Evolutionary conservation across 2,113 vertebrate species (phyloP).

Genomic region (Pelecanus crispus): DNA sequence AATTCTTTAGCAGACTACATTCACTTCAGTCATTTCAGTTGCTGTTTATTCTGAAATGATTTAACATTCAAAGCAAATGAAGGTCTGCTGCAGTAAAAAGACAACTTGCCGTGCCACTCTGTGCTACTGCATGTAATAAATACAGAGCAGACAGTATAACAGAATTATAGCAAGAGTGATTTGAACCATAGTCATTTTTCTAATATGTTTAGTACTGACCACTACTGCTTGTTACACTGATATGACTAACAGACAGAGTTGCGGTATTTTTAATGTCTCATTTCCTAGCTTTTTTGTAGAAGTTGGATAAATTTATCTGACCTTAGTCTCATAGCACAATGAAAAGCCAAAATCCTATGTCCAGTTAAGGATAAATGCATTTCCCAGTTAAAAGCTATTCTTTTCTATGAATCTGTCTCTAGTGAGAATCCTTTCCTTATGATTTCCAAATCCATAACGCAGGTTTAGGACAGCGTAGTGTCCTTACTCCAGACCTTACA

Average conservation of each 20-base stretch:
- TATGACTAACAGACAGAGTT: not conserved
- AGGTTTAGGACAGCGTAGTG: not conserved
- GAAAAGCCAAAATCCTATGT: not conserved
- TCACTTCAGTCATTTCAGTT: not conserved
- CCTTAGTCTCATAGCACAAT: not conserved
- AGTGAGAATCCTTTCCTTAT: not conserved
- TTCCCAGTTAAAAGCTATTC: not conserved
- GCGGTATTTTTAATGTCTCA: not conserved
- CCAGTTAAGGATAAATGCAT: not conserved
- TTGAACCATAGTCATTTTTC: not conserved
- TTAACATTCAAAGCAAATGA: conserved; percentile 42
- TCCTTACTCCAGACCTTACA: no score
- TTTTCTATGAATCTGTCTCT: not conserved
- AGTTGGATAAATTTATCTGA: not conserved
- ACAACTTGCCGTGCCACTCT: not conserved
- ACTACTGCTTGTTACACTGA: not conserved
- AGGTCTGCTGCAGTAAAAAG: conserved; percentile 15
- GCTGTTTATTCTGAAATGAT: conserved; percentile 32
- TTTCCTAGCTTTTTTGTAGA: not conserved
- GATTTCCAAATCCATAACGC: not conserved
- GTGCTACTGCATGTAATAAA: not conserved
- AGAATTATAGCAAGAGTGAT: not conserved
- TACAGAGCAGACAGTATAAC: not conserved
- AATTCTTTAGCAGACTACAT: not conserved
- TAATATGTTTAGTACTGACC: not conserved